Base-by-base conservation (phyloP, 1,140 invertebrate species). In the Solenopsis fugax region DNA sequence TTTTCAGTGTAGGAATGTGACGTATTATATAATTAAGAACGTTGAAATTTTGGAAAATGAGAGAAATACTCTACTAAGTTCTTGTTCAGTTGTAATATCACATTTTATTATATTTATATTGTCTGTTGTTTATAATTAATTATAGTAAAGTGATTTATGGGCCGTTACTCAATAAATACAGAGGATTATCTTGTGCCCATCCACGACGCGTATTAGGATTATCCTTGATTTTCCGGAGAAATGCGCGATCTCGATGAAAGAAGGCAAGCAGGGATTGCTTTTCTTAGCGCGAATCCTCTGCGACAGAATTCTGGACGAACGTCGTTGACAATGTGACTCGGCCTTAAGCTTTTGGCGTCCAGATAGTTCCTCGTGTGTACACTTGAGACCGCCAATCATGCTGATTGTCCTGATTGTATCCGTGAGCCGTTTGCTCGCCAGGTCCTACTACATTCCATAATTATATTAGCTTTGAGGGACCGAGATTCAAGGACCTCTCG, bases 381-480 rank as follows among this genome's bases (percentile, higher is more conserved):
- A 87, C 86, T 92, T 85, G 91, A 90, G 91, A 92, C 91, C 91
- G 90, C 89, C 90, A 92, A 92, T 92, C 92, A 93, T 91, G 88
- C 91, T 92, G 92, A 93, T 93, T 92, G 91, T 92, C 82, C 89
- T 88, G 90, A 92, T 92, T 92, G 91, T 88, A 88, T 87, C 89
- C 87, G 76, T 80, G 85, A 91, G 87, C 86, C 87, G 92, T 93
- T 93, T 92, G 91, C 91, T 92, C 88, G 88, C 24, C 87, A 64
- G 81, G 88, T 85, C 75, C 92, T 62, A 54, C 80, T 89, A 85
- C 69, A 85, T 64, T 87, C 87, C 92, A 92, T 93, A 93, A 93
- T 93, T 92, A 93, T 92, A 92, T 93, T 92, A 93, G 92, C 92
- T 93, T 92, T 91, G 90, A 91, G 88, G 82, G 85, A 45, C 48